Evolutionary conservation across 2,797 vertebrate genomes (phyloP).

Genomic region (Telmatherina bonti): DNA sequence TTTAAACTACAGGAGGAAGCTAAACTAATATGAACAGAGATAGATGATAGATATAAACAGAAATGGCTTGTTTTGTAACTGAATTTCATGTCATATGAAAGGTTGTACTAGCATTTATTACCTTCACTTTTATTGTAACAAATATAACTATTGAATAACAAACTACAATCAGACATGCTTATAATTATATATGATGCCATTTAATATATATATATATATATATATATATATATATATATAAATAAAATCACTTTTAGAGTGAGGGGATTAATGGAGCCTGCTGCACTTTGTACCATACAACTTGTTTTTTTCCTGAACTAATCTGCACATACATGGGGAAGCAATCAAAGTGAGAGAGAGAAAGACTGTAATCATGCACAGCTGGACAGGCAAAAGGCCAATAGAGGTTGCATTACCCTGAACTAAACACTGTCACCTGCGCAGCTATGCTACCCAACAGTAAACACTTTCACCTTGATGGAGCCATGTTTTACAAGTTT

Average conservation of each 20-base stretch:
- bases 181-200: slow-evolving; percentile 22
- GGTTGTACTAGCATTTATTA: slow-evolving; percentile 7
- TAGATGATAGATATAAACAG: neutral
- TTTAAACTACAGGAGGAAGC: neutral
- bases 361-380: slow-evolving; percentile 76
- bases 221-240: no score
- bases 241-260: slow-evolving; percentile 8
- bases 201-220: slow-evolving; percentile 9
- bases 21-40: slow-evolving; percentile 17
- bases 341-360: slow-evolving; percentile 66
- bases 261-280: slow-evolving; percentile 39
- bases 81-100: neutral
- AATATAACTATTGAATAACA: neutral
- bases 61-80: neutral
- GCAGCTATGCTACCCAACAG: slow-evolving; percentile 52
- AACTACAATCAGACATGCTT: neutral
- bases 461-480: slow-evolving; percentile 76
- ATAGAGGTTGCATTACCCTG: slow-evolving; percentile 70
- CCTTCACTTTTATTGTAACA: slow-evolving; percentile 1
- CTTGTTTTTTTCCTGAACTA: slow-evolving; percentile 65
- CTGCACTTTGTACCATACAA: slow-evolving; percentile 61
- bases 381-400: slow-evolving; percentile 76
- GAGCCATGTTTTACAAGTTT: slow-evolving; percentile 42
- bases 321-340: slow-evolving; percentile 76
- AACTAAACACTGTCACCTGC: slow-evolving; percentile 80